These are phyloP conservation scores for Cynoglossus semilaevis DNA, from an alignment of 2,113 vertebrate genomes.

Conservation along the genomic window DNA sequence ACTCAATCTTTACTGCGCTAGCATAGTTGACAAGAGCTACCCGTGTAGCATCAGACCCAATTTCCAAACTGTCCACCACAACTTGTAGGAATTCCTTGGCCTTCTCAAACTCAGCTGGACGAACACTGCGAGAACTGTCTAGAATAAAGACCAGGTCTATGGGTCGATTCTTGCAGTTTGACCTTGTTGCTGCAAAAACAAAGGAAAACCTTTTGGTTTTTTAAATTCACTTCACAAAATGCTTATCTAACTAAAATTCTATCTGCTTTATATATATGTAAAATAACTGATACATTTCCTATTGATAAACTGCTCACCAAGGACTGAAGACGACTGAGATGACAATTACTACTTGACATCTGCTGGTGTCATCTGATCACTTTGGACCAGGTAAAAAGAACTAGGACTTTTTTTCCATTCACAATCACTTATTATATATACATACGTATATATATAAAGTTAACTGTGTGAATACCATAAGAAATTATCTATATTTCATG, in stretches of 20 bases:
- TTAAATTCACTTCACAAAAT: not conserved
- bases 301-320: too few species aligned
- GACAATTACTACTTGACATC: too few species aligned
- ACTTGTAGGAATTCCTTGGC: constrained; percentile 86
- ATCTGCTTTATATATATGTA: too few species aligned
- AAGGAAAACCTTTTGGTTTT: not conserved
- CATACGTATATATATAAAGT: too few species aligned
- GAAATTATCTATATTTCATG: too few species aligned
- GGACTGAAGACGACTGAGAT: too few species aligned
- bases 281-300: too few species aligned
- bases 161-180: constrained; percentile 84
- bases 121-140: constrained; percentile 92
- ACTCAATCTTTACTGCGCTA: constrained; percentile 89
- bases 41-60: constrained; percentile 76
- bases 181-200: constrained; percentile 48
- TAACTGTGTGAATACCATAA: too few species aligned
- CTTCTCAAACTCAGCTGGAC: constrained; percentile 88
- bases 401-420: too few species aligned
- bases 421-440: too few species aligned
- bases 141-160: constrained; percentile 92
- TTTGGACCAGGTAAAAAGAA: too few species aligned
- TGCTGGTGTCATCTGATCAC: too few species aligned
- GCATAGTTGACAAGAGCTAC: constrained; percentile 93
- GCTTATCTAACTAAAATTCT: not conserved
- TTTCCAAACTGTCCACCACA: constrained; percentile 86